Evolutionary conservation across 1,140 invertebrate genomes (phyloP).

Genomic region (Nomia melanderi): DNA sequence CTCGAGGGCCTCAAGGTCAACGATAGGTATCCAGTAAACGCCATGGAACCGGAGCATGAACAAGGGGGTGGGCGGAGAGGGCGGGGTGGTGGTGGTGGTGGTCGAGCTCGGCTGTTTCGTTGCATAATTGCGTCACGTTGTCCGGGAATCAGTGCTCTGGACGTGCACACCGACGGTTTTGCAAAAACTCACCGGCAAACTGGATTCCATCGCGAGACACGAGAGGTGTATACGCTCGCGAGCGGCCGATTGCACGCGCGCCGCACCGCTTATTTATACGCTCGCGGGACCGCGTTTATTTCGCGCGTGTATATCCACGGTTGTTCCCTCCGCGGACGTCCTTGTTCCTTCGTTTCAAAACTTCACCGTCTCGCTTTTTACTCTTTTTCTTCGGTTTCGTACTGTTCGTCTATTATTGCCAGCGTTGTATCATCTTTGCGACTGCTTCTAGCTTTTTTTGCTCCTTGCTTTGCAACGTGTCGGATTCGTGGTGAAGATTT

Average conservation of each 20-base stretch:
- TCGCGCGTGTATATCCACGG: slow-evolving; percentile 16
- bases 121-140: slow-evolving; percentile 67
- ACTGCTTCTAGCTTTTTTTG: no score
- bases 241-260: background rate
- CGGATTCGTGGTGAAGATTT: no score
- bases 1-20: slow-evolving; percentile 58
- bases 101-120: slow-evolving; percentile 27
- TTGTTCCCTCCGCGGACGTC: background rate
- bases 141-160: slow-evolving; percentile 54
- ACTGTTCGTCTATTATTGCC: no score
- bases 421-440: no score
- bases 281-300: slow-evolving; percentile 10
- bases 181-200: slow-evolving; percentile 56
- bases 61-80: background rate
- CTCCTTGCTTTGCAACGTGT: no score
- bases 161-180: slow-evolving; percentile 39
- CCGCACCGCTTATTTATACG: slow-evolving; percentile 10
- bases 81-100: background rate
- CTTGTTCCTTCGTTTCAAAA: slow-evolving; percentile 9
- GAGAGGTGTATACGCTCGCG: background rate
- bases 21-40: slow-evolving; percentile 50
- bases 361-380: background rate
- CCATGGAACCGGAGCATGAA: background rate
- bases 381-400: background rate
- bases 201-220: slow-evolving; percentile 47